Percentiles rank a stretch among this genome's conserved stretches.
phyloP scores from a whole-genome alignment of 2,888 invertebrate genomes.

The Heteromurus nitidus region DNA sequence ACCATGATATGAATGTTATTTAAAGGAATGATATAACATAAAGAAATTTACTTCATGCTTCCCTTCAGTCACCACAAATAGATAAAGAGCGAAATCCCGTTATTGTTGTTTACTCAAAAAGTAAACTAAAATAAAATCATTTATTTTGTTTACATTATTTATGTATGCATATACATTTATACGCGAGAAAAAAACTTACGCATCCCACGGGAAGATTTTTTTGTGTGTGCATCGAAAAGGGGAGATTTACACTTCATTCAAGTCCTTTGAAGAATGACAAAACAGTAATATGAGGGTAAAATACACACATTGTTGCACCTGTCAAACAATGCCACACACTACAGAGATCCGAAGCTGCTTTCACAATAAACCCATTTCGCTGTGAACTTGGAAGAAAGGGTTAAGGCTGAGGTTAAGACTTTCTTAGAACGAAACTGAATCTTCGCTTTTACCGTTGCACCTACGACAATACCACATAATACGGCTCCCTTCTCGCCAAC shows the following conservation, averaged over 20 bases:
- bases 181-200: not conserved
- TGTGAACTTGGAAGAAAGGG: conserved; percentile 40
- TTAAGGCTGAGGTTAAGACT: conserved; percentile 38
- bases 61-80: not conserved
- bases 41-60: too few relatives aligned
- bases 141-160: not conserved
- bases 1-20: conserved; percentile 9
- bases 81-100: not conserved
- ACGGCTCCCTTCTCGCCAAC: too few relatives aligned
- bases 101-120: conserved; percentile 11
- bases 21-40: too few relatives aligned
- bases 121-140: not conserved
- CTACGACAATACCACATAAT: conserved; percentile 5
- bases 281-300: conserved; percentile 2
- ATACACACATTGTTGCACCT: conserved; percentile 28
- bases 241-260: conserved; percentile 4
- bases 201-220: conserved; percentile 24
- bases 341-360: too few relatives aligned
- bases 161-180: too few relatives aligned
- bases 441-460: conserved; percentile 29
- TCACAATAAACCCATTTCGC: conserved; percentile 11
- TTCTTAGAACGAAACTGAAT: conserved; percentile 51
- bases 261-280: conserved; percentile 8
- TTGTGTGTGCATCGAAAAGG: not conserved
- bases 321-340: conserved; percentile 30